These are phyloP conservation scores for Campoplex capitator DNA, from an alignment of 2,888 invertebrate species.

Conservation along the genomic window DNA sequence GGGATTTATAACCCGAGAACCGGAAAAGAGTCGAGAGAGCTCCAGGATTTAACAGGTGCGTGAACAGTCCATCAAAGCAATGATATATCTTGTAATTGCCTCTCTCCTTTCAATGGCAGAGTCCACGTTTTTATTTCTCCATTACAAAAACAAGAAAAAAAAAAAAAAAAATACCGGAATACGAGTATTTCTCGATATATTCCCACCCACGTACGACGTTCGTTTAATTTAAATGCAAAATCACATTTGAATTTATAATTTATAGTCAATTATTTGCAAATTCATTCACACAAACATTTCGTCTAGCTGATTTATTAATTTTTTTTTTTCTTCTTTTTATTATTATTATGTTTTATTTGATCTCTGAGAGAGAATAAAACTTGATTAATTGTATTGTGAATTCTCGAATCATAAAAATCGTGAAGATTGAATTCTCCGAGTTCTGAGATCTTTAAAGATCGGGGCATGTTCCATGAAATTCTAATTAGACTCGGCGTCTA, in stretches of 20 bases:
- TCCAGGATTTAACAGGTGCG: conserved; percentile 70
- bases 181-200: conserved; percentile 18
- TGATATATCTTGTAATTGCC: conserved; percentile 55
- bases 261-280: conserved; percentile 33
- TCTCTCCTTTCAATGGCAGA: conserved; percentile 48
- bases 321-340: neutral
- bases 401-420: conserved; percentile 24
- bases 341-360: neutral
- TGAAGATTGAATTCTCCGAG: conserved; percentile 10
- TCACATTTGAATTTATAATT: conserved; percentile 36
- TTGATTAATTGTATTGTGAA: conserved; percentile 41
- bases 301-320: neutral
- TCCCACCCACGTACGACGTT: conserved; percentile 17
- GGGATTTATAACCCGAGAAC: conserved; percentile 68
- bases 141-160: neutral
- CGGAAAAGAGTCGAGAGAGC: conserved; percentile 67
- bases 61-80: conserved; percentile 65
- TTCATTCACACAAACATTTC: conserved; percentile 10
- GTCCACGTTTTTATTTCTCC: conserved; percentile 29
- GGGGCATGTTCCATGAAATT: conserved; percentile 34
- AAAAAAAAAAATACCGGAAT: conserved; percentile 7
- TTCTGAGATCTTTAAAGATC: conserved; percentile 12
- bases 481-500: conserved; percentile 46
- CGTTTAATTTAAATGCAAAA: conserved; percentile 35
- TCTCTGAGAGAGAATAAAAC: conserved; percentile 4